Conservation (phyloP, 2,797 vertebrate genomes). For the Choloepus didactylus region DNA sequence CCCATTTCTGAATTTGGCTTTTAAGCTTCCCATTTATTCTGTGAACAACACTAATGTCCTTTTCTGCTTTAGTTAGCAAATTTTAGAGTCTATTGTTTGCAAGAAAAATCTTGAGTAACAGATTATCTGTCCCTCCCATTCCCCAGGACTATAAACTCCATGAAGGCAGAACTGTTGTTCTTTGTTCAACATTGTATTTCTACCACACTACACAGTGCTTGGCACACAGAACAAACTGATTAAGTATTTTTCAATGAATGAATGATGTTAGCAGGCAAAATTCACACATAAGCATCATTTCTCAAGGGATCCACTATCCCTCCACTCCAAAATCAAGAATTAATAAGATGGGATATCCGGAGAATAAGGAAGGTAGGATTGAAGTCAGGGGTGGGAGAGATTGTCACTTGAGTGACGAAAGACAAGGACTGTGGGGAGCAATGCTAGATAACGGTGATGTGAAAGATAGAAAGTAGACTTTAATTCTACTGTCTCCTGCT, state of each 20-base stretch:
- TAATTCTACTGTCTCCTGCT: background rate
- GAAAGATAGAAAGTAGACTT: background rate
- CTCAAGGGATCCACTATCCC: background rate
- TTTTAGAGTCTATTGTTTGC: background rate
- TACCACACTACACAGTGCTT: background rate
- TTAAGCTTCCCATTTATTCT: background rate
- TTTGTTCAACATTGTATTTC: background rate
- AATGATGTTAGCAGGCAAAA: background rate
- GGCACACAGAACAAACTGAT: background rate
- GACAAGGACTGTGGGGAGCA: background rate
- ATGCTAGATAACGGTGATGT: background rate
- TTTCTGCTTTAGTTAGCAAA: background rate
- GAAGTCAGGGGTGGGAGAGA: background rate
- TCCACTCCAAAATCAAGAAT: conserved; percentile 15
- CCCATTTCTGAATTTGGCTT: background rate
- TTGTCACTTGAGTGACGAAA: background rate
- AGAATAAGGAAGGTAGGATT: background rate
- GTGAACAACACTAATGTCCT: background rate
- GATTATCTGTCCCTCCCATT: background rate
- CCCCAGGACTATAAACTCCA: background rate
- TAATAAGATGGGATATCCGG: background rate
- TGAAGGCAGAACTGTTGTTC: background rate
- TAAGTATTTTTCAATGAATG: background rate
- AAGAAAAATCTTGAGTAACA: background rate
- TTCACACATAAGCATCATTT: background rate